A percentile compares a stretch with the other conserved stretches of the same genome.
Conservation (phyloP, 1,140 invertebrate genomes). For the Lordiphosa clarofinis region DNA sequence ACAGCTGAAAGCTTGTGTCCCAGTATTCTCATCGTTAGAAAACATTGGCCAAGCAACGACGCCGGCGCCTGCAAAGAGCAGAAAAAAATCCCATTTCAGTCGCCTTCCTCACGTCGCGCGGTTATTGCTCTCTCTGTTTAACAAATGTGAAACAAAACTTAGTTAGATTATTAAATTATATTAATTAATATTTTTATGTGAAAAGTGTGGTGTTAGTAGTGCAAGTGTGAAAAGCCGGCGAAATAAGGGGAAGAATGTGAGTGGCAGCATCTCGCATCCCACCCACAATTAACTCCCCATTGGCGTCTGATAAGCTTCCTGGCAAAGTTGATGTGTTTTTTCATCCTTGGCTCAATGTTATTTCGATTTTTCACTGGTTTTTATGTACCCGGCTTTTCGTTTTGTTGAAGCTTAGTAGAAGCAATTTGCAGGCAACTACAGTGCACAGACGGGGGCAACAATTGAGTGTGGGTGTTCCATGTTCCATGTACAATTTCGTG, state of each 20-base stretch:
- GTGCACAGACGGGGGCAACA: background rate
- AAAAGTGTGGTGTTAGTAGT: too few relatives aligned
- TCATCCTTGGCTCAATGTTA: slow-evolving; percentile 40
- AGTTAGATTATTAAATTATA: too few relatives aligned
- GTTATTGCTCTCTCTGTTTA: slow-evolving; percentile 46
- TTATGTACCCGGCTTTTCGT: slow-evolving; percentile 17
- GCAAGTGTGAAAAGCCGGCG: slow-evolving; percentile 13
- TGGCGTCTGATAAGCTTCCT: slow-evolving; percentile 22
- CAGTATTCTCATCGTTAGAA: slow-evolving; percentile 53
- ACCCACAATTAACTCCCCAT: slow-evolving; percentile 10
- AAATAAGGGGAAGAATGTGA: slow-evolving; percentile 3
- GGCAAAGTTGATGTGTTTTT: background rate
- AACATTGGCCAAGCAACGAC: slow-evolving; percentile 47
- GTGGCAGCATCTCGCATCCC: slow-evolving; percentile 23
- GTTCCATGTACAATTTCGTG: slow-evolving; percentile 6
- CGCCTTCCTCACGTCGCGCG: slow-evolving; percentile 65
- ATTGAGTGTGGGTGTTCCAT: slow-evolving; percentile 8
- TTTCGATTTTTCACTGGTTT: slow-evolving; percentile 56
- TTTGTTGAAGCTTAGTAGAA: background rate
- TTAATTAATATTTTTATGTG: too few relatives aligned
- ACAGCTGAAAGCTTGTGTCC: slow-evolving; percentile 63
- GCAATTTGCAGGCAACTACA: too few relatives aligned
- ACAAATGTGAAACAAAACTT: too few relatives aligned
- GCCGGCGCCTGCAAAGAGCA: slow-evolving; percentile 49
- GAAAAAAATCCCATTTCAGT: slow-evolving; percentile 42